Evolutionary conservation across 1,140 invertebrate genomes (phyloP).

Genomic region (Lycorma delicatula): DNA sequence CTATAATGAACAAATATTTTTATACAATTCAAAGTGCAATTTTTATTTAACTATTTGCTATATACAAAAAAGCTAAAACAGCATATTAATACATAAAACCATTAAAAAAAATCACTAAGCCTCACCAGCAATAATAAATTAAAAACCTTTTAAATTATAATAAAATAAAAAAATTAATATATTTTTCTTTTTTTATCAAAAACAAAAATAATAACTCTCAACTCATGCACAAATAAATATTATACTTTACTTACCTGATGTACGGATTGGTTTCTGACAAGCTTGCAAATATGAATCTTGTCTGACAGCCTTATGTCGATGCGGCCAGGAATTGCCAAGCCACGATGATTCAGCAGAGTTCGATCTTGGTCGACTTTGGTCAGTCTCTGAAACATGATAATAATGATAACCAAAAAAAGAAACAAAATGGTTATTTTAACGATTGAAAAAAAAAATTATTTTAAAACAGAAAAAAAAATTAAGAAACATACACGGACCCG

Average conservation of each 20-base stretch:
- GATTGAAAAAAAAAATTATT: background rate
- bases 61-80: too few species aligned
- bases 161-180: background rate
- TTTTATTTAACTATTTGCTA: too few species aligned
- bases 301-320: constrained; percentile 38
- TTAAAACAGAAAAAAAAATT: constrained; percentile 7
- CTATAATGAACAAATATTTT: too few species aligned
- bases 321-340: constrained; percentile 12
- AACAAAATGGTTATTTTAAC: background rate
- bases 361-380: constrained; percentile 19
- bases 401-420: background rate
- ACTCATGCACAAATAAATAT: too few species aligned
- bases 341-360: constrained; percentile 22
- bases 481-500: too few species aligned
- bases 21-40: too few species aligned
- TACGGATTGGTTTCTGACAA: constrained; percentile 33
- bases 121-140: too few species aligned
- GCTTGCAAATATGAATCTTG: constrained; percentile 44
- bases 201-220: background rate
- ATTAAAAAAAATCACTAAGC: too few species aligned
- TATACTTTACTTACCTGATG: constrained; percentile 27
- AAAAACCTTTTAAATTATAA: too few species aligned
- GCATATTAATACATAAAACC: too few species aligned
- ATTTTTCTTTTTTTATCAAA: background rate
- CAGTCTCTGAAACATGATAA: background rate